Conservation (phyloP, 2,797 vertebrate genomes). For the Myotis pilosus region DNA sequence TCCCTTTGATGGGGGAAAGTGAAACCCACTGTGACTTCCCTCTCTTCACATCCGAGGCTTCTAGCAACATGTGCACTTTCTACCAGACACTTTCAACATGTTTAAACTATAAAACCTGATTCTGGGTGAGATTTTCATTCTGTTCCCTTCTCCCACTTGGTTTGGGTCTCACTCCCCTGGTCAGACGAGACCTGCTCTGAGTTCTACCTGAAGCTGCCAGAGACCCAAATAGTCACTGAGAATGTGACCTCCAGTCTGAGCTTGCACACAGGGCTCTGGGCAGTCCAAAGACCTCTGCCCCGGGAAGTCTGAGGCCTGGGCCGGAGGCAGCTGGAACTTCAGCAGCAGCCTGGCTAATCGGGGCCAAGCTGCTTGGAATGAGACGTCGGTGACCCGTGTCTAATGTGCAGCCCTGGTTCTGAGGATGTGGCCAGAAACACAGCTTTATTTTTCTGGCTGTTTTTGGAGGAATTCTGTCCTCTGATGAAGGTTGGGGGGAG, state of each 20-base stretch:
- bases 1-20: background rate
- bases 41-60: background rate
- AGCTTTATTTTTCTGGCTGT: background rate
- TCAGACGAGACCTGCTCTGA: background rate
- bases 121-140: background rate
- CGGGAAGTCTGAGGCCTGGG: background rate
- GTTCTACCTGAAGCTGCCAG: constrained; percentile 38
- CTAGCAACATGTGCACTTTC: background rate
- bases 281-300: background rate
- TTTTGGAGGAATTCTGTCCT: background rate
- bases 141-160: background rate
- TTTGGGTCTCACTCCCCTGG: background rate
- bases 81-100: background rate
- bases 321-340: background rate
- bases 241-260: background rate
- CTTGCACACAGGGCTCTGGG: background rate
- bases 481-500: background rate
- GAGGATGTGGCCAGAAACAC: background rate
- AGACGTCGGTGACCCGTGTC: background rate
- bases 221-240: background rate
- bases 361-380: background rate
- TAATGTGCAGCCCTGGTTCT: background rate
- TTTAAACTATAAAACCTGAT: background rate
- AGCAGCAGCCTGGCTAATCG: background rate
- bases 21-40: background rate